Percentiles rank a stretch among this genome's conserved stretches.
Evolutionary conservation across 2,113 vertebrate species (phyloP).

Genomic region (Otolemur garnettii): DNA sequence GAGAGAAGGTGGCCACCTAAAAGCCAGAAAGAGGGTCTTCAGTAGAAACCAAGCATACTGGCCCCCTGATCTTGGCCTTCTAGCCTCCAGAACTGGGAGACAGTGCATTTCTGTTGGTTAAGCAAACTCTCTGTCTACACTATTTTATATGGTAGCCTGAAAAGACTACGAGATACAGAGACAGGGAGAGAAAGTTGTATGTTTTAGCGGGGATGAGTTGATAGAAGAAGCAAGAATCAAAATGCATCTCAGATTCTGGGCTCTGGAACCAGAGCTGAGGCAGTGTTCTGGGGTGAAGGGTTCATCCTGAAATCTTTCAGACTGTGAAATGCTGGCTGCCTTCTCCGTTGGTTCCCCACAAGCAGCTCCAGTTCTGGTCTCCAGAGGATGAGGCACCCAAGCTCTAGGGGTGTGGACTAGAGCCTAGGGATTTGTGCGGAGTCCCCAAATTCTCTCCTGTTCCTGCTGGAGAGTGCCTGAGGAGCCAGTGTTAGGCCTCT

Average conservation of each 20-base stretch:
- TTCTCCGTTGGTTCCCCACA: neutral
- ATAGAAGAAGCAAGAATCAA: neutral
- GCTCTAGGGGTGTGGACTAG: neutral
- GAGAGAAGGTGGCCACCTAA: neutral
- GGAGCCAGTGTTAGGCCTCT: neutral
- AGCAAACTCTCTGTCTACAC: neutral
- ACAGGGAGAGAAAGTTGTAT: neutral
- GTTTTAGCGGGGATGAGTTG: neutral
- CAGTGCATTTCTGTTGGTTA: neutral
- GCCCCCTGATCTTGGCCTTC: neutral
- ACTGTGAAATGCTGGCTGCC: neutral
- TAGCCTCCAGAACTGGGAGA: neutral
- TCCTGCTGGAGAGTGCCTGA: neutral
- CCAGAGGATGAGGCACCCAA: constrained; percentile 25
- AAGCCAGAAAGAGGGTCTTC: neutral
- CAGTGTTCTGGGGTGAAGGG: neutral
- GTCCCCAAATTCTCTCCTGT: neutral
- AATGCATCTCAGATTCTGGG: neutral
- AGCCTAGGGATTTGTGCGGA: neutral
- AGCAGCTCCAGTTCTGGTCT: constrained; percentile 30
- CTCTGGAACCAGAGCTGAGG: neutral
- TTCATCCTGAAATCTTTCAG: neutral
- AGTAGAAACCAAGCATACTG: neutral
- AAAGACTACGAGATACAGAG: neutral
- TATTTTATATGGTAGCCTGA: neutral